Conservation (phyloP, 2,113 vertebrate species). For the Sinocyclocheilus maitianheensis region DNA sequence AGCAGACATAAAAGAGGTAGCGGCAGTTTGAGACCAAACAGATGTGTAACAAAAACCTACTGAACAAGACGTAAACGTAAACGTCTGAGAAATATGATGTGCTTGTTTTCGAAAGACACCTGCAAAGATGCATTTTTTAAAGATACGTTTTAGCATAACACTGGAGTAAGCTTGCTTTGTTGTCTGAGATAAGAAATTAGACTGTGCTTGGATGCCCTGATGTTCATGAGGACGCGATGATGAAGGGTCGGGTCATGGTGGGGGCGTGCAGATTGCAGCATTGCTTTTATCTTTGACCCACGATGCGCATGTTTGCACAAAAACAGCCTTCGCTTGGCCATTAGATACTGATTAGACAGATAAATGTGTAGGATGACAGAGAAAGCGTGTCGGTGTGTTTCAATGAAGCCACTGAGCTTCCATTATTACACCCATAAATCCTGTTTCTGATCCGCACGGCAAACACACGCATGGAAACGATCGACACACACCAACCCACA, state of each 20-base stretch:
- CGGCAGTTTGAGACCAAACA: slow-evolving; percentile 17
- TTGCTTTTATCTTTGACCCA: slow-evolving; percentile 32
- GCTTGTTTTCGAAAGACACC: slow-evolving; percentile 21
- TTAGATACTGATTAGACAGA: slow-evolving; percentile 30
- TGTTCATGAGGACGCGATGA: slow-evolving; percentile 11
- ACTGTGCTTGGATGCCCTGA: slow-evolving; percentile 14
- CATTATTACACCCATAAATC: slow-evolving; percentile 57
- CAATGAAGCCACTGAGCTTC: slow-evolving; percentile 42
- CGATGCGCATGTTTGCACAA: not conserved
- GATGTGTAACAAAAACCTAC: slow-evolving; percentile 12
- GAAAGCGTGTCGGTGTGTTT: slow-evolving; percentile 38
- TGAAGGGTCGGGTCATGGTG: slow-evolving; percentile 30
- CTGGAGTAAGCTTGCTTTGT: not conserved
- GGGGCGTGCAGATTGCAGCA: slow-evolving; percentile 25
- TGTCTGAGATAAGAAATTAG: slow-evolving; percentile 22
- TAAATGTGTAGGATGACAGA: slow-evolving; percentile 45
- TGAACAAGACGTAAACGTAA: not conserved
- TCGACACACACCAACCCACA: slow-evolving; percentile 4
- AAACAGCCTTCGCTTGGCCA: slow-evolving; percentile 35
- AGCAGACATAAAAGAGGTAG: slow-evolving; percentile 10
- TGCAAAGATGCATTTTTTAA: not conserved
- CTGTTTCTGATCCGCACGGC: slow-evolving; percentile 17
- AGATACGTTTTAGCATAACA: not conserved
- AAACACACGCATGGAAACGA: not conserved
- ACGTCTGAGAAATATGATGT: not conserved